Evolutionary conservation across 2,113 vertebrate species (phyloP), one percentile per base, ranked within the genome.

Genomic region (Carassius gibelio): DNA sequence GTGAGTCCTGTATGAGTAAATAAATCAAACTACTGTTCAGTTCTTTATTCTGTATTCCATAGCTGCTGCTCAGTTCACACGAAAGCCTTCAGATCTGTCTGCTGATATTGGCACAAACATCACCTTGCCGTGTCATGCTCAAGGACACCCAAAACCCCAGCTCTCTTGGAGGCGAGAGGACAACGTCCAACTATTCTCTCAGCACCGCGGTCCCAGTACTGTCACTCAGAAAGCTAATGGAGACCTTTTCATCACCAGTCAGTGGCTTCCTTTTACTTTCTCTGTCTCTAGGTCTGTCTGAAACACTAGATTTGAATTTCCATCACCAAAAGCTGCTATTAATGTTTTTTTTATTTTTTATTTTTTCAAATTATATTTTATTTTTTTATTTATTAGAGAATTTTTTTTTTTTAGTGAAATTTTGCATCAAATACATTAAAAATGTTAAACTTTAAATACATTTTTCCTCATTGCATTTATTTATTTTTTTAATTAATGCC

Each of bases 41-140:
- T 55, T 76, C 19, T 42, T n/a, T 52, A 34, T 76, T 30, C 15
- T 50, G 30, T 23, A 21, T 80, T 86, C 88, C 57, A 13, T 57
- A 99, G 98, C 96, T 79, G 83, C 94, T 17, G 97, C 98, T 1
- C 88, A 95, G 89, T 98, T 99, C 91, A 95, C 93, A 0, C 94
- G 93, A 85, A 94, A 96, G 74, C 97, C 97, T 0, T 83, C 78
- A 2, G 95, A 99, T 0, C 89, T 96, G 30, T 95, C 95, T 0
- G 87, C 85, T 0, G 96, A 99, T 90, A 96, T 99, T 45, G 96
- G 97, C 84, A 96, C 95, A 48, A 97, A 96, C 4, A 86, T 96
- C 90, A 98, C 95, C 0, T 90, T 99, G 68, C 88, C 89, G 0
- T 99, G 98, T 91, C 92, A 93, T 0, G 96, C 92, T 38, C 92